Evolutionary conservation across 2,797 vertebrate species (phyloP), one percentile per base, ranked within the genome.

Genomic region (Lutjanus campechanus): DNA sequence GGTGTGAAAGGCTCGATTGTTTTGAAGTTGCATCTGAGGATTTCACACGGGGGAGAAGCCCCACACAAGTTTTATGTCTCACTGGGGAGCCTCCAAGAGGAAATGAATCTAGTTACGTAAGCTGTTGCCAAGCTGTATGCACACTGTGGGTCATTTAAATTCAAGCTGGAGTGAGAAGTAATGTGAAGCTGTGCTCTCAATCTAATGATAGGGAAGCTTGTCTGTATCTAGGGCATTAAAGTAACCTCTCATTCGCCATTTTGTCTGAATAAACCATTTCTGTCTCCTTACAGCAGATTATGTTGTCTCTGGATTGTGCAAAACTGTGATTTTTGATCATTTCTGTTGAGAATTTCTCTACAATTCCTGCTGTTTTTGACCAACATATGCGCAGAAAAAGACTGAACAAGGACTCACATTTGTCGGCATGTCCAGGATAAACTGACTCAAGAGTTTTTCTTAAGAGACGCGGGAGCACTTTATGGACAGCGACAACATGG

Each of bases 81-180:
- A 1, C 36, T 1, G 53, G 59, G 78, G 75, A 73, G 29, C 16
- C 54, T 77, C 62, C 2, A 10, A 56, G 75, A 83, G 85, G 88
- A 92, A 87, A 65, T 85, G 5, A 82, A 67, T 85, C 19, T 73
- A 7, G 67, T 90, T 84, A 81, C 47, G 70, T 83, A 90, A 92
- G 79, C 83, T 53, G 71, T 62, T 58, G 67, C 50, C 36, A 12
- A 73, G 70, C 76, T 70, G 56, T 58, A 47, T 36, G 25, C 69
- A 74, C 69, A 74, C 73, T 15, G 11, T 53, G 50, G 75, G 53
- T 83, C 71, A 71, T 81, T 76, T 69, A 72, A 63, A 83, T 58
- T 66, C 41, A 1, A 22, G 67, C 86, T 47, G 59, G 5, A 75
- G 47, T 44, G 79, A 82, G 73, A 82, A 20, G 44, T 50, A 36